A percentile compares a stretch with the other conserved stretches of the same genome.
Evolutionary conservation across 2,888 invertebrate genomes (phyloP).

Genomic region (Agrochola lychnidis): DNA sequence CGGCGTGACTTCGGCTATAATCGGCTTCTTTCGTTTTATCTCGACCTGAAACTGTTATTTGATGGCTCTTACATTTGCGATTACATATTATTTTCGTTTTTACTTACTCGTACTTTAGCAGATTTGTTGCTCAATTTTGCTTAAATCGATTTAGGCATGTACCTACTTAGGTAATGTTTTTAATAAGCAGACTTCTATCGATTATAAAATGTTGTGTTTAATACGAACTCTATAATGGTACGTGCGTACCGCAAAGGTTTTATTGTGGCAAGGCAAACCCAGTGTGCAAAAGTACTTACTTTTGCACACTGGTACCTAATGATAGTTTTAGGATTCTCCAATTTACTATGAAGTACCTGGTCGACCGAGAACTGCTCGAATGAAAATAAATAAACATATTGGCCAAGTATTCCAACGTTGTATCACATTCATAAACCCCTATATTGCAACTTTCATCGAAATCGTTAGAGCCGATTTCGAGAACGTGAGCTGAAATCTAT

Average conservation of each 20-base stretch:
- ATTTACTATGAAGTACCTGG: not conserved
- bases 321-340: not conserved
- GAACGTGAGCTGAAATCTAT: too few relatives aligned
- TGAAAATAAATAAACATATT: too few relatives aligned
- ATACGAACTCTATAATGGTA: not conserved
- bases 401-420: too few relatives aligned
- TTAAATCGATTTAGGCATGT: not conserved
- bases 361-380: too few relatives aligned
- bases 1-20: slow-evolving; percentile 70
- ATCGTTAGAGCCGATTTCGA: too few relatives aligned
- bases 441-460: too few relatives aligned
- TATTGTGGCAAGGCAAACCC: too few relatives aligned
- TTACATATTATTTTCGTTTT: slow-evolving; percentile 22
- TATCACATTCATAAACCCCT: too few relatives aligned
- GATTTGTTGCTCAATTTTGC: slow-evolving; percentile 14
- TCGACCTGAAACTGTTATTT: slow-evolving; percentile 63
- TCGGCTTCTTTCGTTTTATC: slow-evolving; percentile 67
- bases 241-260: not conserved
- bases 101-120: slow-evolving; percentile 18
- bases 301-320: not conserved
- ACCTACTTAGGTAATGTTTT: too few relatives aligned
- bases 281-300: not conserved
- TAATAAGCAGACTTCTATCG: not conserved
- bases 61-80: slow-evolving; percentile 52
- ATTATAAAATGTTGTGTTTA: not conserved